Base-by-base conservation (phyloP, 2,888 invertebrate genomes). In the Cryptus viduatorius region DNA sequence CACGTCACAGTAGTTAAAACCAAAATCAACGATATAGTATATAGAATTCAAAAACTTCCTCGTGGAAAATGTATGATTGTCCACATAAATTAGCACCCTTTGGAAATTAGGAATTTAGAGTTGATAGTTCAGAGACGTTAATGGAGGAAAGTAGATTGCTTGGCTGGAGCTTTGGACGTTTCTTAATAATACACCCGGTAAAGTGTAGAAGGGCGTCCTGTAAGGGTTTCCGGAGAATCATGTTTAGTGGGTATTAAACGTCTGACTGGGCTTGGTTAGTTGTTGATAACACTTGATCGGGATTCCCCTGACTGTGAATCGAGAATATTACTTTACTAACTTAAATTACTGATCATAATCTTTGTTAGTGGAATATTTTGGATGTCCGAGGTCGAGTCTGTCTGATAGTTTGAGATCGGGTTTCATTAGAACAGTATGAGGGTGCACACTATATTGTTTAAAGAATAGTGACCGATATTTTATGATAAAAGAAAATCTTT, bases 1-100 rank as follows among this genome's bases (percentile, higher is more conserved):
- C n/a, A n/a, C n/a, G n/a, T n/a, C n/a, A n/a, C n/a, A n/a, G n/a
- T n/a, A n/a, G 29, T 82, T 12, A 82, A 37, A 67, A 67, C 53
- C 0, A 76, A 77, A 72, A 67, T 82, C 0, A 82, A 65, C 31
- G 78, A 82, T 10, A 67, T 78, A 37, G 65, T 82, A 4, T 82
- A 82, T 56, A 46, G 73, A 8, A 83, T 83, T 69, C 68, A 68
- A 37, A 83, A 78, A 79, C 5, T 19, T 8, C 29, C 67, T 4
- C 65, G 53, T 12, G 50, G 65, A 44, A 78, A 82, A 59, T 48
- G 53, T 3, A 72, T 73, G 61, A 53, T 83, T 4, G 50, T 79
- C 29, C 73, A 68, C 67, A 64, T 73, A 7, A 61, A n/a, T 31
- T 72, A 37, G 44, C 68, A 31, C 50, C 68, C 8, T 68, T 50